Base-by-base conservation (phyloP, 2,888 invertebrate species). In the Julus scandinavius region DNA sequence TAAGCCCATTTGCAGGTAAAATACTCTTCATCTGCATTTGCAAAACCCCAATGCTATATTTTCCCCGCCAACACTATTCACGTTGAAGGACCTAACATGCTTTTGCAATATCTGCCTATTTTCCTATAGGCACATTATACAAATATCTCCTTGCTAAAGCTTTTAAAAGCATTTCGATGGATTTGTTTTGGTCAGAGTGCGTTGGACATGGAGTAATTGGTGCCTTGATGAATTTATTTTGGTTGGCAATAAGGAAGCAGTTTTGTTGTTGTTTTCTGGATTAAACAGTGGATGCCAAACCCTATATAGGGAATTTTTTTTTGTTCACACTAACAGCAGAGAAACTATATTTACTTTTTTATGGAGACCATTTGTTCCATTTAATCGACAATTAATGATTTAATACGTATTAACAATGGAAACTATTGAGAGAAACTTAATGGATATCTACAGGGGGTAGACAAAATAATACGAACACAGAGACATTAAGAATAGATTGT, bases 141-240 rank as follows among this genome's bases (percentile, higher is more conserved):
- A 72, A 20, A 72, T 72, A 29, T n/a, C 2, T 20, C 72, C 20
- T 72, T 29, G 0, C 72, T 72, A 29, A 29, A 72, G 29, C 72
- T 29, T 72, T 58, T 72, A 29, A 20, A 72, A 20, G 29, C 72
- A 29, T 72, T 72, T 72, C 20, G 2, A 63, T 6, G 72, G 29
- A 72, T 72, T 72, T 72, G 58, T 58, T 20, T 20, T 72, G 72
- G 20, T 9, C 20, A 72, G 72, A 72, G 11, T 72, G 9, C 6
- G 72, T 72, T 72, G 72, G 29, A 29, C 72, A 72, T 72, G 72
- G 72, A 7, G 58, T 58, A 58, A 58, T 58, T 58, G 58, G n/a
- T 17, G 58, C 58, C 58, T 17, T 58, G 58, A 58, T 58, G 17
- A 58, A n/a, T 58, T 20, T 72, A 29, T 72, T 5, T 29, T 72